Percentiles rank a stretch among this genome's conserved stretches.
These are phyloP conservation scores for Siderastrea radians DNA, from an alignment of 92 coral and sea anemone genomes.

Conservation along the genomic window DNA sequence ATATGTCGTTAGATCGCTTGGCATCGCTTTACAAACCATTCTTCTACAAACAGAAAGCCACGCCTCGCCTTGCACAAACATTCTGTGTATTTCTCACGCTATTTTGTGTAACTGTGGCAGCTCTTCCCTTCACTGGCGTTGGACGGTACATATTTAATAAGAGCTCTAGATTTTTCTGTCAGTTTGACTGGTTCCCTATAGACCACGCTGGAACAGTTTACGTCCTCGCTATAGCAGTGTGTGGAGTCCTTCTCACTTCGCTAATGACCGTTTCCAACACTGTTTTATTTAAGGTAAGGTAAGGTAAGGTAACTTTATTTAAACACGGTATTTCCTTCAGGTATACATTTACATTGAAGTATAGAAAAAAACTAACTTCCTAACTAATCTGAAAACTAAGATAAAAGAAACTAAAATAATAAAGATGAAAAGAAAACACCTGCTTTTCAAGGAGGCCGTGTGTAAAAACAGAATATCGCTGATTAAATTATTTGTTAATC, in stretches of 20 bases:
- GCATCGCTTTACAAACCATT: slow-evolving; percentile 71
- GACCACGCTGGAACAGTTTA: slow-evolving; percentile 19
- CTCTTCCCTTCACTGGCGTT: slow-evolving; percentile 63
- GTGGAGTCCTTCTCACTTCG: slow-evolving; percentile 26
- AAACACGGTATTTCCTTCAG: too few species aligned
- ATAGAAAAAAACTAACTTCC: too few species aligned
- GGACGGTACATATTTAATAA: slow-evolving; percentile 55
- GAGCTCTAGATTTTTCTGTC: slow-evolving; percentile 52
- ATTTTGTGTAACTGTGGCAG: slow-evolving; percentile 42
- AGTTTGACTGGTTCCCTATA: slow-evolving; percentile 60
- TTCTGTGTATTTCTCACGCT: slow-evolving; percentile 49
- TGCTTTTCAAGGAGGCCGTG: too few species aligned
- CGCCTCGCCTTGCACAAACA: slow-evolving; percentile 59
- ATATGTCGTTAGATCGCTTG: slow-evolving; percentile 75
- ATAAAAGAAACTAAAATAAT: too few species aligned
- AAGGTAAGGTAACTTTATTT: too few species aligned
- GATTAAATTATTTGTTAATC: too few species aligned
- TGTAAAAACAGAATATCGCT: too few species aligned
- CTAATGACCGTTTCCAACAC: slow-evolving; percentile 61
- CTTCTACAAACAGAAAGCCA: slow-evolving; percentile 65
- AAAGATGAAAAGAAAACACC: too few species aligned
- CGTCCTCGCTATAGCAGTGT: slow-evolving; percentile 24
- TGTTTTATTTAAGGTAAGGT: too few species aligned
- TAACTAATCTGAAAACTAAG: too few species aligned
- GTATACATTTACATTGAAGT: too few species aligned